Evolutionary conservation across 2,888 invertebrate species (phyloP).

Genomic region (Agrilus cyanescens): DNA sequence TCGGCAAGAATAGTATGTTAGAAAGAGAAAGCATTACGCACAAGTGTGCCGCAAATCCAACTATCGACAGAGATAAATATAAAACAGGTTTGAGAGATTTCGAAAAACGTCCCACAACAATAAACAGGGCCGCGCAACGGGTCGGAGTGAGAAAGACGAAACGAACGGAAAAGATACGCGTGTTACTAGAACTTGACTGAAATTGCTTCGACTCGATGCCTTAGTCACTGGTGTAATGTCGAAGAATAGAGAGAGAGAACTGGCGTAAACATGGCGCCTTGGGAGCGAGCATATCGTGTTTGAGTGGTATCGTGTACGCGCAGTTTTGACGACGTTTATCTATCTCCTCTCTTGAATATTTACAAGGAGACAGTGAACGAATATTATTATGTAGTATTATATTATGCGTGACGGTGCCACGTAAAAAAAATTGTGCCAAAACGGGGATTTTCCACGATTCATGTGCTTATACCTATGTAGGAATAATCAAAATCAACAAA

Average conservation of each 20-base stretch:
- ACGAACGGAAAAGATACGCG: constrained; percentile 26
- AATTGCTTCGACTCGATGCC: constrained; percentile 10
- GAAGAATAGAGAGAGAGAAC: constrained; percentile 29
- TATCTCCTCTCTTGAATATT: constrained; percentile 21
- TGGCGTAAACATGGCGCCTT: constrained; percentile 37
- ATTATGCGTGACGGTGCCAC: no score
- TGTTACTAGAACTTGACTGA: constrained; percentile 31
- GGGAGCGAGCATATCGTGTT: constrained; percentile 37
- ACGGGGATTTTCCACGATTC: no score
- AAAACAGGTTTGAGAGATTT: constrained; percentile 37
- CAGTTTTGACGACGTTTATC: constrained; percentile 24
- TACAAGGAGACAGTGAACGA: no score
- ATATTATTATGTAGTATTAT: no score
- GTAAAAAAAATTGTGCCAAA: no score
- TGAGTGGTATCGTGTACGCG: constrained; percentile 31
- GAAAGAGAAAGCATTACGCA: constrained; percentile 27
- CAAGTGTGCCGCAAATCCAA: constrained; percentile 34
- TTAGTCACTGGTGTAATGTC: constrained; percentile 23
- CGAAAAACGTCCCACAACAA: constrained; percentile 30
- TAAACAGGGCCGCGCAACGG: constrained; percentile 21
- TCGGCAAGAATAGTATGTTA: constrained; percentile 9
- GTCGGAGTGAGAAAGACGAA: constrained; percentile 15
- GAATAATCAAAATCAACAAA: constrained; percentile 1
- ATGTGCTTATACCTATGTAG: not conserved
- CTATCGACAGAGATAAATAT: constrained; percentile 31